A percentile compares a stretch with the other conserved stretches of the same genome.
These are phyloP conservation scores for Lates calcarifer DNA, from an alignment of 2,113 vertebrate genomes.

Conservation along the genomic window DNA sequence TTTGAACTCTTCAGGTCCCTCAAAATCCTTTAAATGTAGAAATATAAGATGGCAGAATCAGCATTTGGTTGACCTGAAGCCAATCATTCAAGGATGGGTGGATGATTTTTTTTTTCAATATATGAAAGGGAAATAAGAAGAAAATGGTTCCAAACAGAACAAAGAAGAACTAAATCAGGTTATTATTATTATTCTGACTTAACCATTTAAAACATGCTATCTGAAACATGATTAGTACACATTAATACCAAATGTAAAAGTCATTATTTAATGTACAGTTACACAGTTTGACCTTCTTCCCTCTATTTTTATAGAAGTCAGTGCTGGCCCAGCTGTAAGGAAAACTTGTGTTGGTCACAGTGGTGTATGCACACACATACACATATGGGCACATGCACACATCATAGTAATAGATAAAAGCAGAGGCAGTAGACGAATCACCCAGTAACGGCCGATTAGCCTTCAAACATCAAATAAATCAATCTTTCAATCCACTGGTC, in stretches of 20 bases:
- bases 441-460: slow-evolving; percentile 62
- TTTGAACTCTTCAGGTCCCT: not conserved
- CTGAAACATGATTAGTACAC: slow-evolving; percentile 7
- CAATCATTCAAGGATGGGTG: not conserved
- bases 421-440: slow-evolving; percentile 36
- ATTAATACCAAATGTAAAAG: not conserved
- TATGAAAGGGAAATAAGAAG: too few species aligned
- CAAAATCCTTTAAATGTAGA: not conserved
- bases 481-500: slow-evolving; percentile 50
- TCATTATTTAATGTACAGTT: not conserved
- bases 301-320: not conserved
- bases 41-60: not conserved
- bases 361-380: not conserved
- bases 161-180: not conserved
- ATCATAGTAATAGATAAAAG: slow-evolving; percentile 26
- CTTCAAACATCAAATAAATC: slow-evolving; percentile 64
- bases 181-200: not conserved
- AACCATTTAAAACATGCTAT: not conserved
- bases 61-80: not conserved
- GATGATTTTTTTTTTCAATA: not conserved
- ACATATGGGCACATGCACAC: not conserved
- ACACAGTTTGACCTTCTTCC: not conserved
- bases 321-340: slow-evolving; percentile 6
- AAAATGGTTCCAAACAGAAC: too few species aligned
- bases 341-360: slow-evolving; percentile 24